phyloP scores from a whole-genome alignment of 1,140 invertebrate genomes.

The Cotesia typhae region DNA sequence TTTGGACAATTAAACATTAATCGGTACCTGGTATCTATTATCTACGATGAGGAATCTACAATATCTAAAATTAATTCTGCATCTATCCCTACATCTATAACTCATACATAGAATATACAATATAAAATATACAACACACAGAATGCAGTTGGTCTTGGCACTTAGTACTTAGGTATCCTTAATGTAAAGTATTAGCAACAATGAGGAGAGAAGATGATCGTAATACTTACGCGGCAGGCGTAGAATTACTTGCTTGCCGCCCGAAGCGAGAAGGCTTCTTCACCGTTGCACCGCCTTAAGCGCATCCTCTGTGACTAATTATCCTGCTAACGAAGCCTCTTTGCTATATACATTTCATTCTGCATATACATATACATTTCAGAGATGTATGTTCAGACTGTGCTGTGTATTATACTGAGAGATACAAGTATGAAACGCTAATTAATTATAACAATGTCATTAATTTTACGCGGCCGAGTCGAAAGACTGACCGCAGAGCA shows the following conservation, averaged over 20 bases:
- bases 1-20: too few species aligned
- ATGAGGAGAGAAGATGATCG: conserved; percentile 32
- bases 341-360: conserved; percentile 10
- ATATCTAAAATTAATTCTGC: background rate
- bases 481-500: conserved; percentile 58
- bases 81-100: too few species aligned
- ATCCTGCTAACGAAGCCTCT: conserved; percentile 62
- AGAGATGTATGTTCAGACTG: background rate
- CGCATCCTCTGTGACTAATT: conserved; percentile 66
- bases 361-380: conserved; percentile 2
- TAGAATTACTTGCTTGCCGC: conserved; percentile 52
- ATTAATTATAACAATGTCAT: conserved; percentile 67
- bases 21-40: too few species aligned
- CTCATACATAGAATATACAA: too few species aligned
- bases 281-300: conserved; percentile 35
- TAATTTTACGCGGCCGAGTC: conserved; percentile 63
- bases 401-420: conserved; percentile 18
- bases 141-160: too few species aligned
- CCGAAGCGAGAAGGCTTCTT: conserved; percentile 24
- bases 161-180: too few species aligned
- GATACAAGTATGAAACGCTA: conserved; percentile 47
- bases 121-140: too few species aligned
- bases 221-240: conserved; percentile 51
- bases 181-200: too few species aligned
- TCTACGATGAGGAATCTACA: background rate